phyloP scores from a whole-genome alignment of 2,888 invertebrate genomes.

The Erpobdella octoculata region DNA sequence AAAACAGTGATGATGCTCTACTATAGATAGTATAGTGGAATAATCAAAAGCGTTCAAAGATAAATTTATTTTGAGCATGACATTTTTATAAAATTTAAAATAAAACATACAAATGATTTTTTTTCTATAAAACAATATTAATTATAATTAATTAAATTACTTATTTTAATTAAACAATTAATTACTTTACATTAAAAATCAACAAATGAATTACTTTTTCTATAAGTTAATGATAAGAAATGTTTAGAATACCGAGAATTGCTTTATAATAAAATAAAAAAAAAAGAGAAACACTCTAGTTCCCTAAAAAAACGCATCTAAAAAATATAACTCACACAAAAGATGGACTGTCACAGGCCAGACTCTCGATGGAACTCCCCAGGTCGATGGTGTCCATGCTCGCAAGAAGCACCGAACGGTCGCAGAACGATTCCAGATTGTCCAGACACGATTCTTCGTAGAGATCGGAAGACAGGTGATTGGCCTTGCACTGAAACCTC shows the following conservation, averaged over 20 bases:
- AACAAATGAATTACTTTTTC: too few species aligned
- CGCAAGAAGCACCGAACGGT: conserved; percentile 9
- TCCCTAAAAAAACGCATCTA: too few species aligned
- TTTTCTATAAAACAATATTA: neutral
- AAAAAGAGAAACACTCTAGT: too few species aligned
- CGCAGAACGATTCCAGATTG: conserved; percentile 10
- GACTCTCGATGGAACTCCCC: conserved; percentile 6
- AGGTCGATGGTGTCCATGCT: conserved; percentile 27
- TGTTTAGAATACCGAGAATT: neutral
- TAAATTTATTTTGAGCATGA: too few species aligned
- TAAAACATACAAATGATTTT: neutral
- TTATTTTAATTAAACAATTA: neutral
- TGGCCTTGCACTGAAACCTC: neutral
- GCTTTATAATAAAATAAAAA: neutral
- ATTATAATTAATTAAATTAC: neutral
- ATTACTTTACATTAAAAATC: neutral
- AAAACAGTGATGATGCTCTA: neutral
- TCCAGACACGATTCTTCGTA: conserved; percentile 20
- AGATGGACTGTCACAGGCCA: neutral
- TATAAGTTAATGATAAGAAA: too few species aligned
- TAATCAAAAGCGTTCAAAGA: too few species aligned
- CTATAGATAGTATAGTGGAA: too few species aligned
- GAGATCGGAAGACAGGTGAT: neutral
- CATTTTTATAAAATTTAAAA: too few species aligned
- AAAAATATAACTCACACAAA: neutral